These are phyloP conservation scores for Catocala nupta DNA, from an alignment of 2,888 invertebrate genomes.

Conservation along the genomic window DNA sequence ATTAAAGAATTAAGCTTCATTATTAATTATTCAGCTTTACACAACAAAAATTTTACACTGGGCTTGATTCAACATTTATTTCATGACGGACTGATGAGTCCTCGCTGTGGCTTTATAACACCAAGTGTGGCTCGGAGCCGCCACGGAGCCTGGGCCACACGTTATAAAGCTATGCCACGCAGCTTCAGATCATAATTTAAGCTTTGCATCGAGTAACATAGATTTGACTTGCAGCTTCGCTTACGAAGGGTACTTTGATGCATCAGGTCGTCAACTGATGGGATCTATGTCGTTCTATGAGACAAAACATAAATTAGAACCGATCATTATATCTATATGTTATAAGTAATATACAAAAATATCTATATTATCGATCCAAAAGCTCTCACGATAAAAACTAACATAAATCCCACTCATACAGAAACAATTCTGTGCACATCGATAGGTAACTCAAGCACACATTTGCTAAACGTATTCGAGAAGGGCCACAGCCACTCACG, in stretches of 20 bases:
- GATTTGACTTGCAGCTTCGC: constrained; percentile 86
- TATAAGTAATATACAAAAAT: constrained; percentile 39
- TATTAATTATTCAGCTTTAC: constrained; percentile 84
- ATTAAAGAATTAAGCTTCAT: constrained; percentile 81
- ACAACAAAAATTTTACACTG: constrained; percentile 84
- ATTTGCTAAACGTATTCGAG: constrained; percentile 73
- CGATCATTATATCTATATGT: constrained; percentile 52
- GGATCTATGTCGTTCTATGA: constrained; percentile 80
- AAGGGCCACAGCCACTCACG: constrained; percentile 73
- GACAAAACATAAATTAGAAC: constrained; percentile 47
- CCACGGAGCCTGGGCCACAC: constrained; percentile 67
- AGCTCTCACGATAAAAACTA: constrained; percentile 75
- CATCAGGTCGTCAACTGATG: constrained; percentile 82
- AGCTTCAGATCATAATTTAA: constrained; percentile 83
- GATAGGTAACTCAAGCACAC: constrained; percentile 85
- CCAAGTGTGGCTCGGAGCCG: constrained; percentile 70
- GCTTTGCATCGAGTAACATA: constrained; percentile 86
- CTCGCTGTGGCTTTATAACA: constrained; percentile 84
- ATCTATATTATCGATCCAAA: constrained; percentile 59
- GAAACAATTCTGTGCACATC: constrained; percentile 82
- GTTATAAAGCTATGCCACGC: constrained; percentile 86
- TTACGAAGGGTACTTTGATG: constrained; percentile 81
- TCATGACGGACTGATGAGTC: constrained; percentile 77
- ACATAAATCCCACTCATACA: constrained; percentile 87
- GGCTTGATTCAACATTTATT: constrained; percentile 83